These are phyloP conservation scores for Trissolcus basalis DNA, from an alignment of 1,140 invertebrate genomes.

Conservation along the genomic window DNA sequence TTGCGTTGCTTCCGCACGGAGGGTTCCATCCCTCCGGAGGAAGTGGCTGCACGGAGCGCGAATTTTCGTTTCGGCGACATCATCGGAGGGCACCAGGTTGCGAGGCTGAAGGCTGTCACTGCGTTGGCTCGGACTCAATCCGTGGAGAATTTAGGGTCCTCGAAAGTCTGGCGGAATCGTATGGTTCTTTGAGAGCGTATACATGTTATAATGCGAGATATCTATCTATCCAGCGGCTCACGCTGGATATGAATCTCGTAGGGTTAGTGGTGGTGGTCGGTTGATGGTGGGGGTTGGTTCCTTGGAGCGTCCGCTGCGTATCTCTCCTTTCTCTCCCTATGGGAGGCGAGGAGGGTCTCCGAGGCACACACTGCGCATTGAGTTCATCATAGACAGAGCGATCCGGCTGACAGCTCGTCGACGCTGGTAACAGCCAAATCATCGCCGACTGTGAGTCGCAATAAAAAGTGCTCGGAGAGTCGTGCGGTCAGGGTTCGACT, in stretches of 20 bases:
- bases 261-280: conserved; percentile 58
- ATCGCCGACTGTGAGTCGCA: conserved; percentile 51
- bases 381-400: conserved; percentile 71
- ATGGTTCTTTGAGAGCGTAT: neutral
- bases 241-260: conserved; percentile 50
- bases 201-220: too few relatives aligned
- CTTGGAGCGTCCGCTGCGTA: conserved; percentile 64
- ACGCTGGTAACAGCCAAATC: conserved; percentile 63
- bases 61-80: neutral
- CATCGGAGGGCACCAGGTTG: too few relatives aligned
- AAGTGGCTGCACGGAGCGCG: neutral
- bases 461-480: conserved; percentile 45
- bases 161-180: neutral
- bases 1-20: conserved; percentile 56
- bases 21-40: conserved; percentile 49
- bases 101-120: too few relatives aligned
- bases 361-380: conserved; percentile 68
- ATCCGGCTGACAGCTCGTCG: conserved; percentile 69
- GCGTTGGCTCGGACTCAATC: too few relatives aligned
- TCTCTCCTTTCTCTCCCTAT: conserved; percentile 70
- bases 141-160: too few relatives aligned
- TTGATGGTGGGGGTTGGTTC: conserved; percentile 66
- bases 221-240: conserved; percentile 19
- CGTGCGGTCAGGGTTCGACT: conserved; percentile 32
- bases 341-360: conserved; percentile 64